Conservation (phyloP, 2,888 invertebrate species). For the Drosophila falleni region DNA sequence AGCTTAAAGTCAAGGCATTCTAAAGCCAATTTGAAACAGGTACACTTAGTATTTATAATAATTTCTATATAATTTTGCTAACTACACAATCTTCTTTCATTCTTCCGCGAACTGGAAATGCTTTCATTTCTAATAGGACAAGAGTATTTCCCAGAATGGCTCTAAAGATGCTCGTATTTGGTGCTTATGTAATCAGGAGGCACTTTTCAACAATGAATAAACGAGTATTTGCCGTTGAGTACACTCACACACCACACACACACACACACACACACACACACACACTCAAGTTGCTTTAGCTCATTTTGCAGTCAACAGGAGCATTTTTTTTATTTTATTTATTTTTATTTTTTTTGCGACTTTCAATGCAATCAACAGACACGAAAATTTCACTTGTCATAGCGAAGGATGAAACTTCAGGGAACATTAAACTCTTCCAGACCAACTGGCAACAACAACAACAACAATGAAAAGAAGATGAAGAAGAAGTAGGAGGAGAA, state of each 20-base stretch:
- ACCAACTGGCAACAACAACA: slow-evolving; percentile 1
- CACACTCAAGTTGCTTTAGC: neutral
- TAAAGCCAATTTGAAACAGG: neutral
- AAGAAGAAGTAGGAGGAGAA: too few species aligned
- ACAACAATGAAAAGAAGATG: neutral
- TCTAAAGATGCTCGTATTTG: slow-evolving; percentile 16
- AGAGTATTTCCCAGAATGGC: neutral
- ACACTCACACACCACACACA: slow-evolving; percentile 26
- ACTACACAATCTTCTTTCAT: neutral
- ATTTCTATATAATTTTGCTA: neutral
- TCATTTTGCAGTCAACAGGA: slow-evolving; percentile 32
- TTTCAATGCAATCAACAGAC: slow-evolving; percentile 29
- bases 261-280: slow-evolving; percentile 11
- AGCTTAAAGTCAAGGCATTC: too few species aligned
- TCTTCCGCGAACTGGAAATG: neutral
- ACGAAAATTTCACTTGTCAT: slow-evolving; percentile 35
- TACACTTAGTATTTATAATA: neutral
- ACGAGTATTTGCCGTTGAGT: slow-evolving; percentile 23
- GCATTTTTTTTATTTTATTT: neutral
- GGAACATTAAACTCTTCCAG: slow-evolving; percentile 25
- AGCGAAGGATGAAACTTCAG: slow-evolving; percentile 12
- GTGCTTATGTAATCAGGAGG: slow-evolving; percentile 33
- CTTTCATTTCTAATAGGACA: neutral
- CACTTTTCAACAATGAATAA: slow-evolving; percentile 33
- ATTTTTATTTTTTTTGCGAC: neutral